A percentile compares a stretch with the other conserved stretches of the same genome.
Evolutionary conservation across 2,113 vertebrate genomes (phyloP).

Genomic region (Coreoperca whiteheadi): DNA sequence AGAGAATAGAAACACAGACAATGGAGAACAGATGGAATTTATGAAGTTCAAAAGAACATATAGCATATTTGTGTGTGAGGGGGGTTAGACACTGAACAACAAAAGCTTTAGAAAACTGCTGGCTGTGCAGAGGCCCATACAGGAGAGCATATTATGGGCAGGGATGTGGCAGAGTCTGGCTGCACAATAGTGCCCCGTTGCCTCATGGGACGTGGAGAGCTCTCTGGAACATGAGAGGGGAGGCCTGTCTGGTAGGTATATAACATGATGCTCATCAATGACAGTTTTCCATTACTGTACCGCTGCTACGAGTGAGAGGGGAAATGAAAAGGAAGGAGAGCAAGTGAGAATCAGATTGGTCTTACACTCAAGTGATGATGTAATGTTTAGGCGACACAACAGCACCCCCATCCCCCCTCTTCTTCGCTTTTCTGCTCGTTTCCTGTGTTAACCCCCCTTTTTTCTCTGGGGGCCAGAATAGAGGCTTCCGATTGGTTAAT

Average conservation of each 20-base stretch:
- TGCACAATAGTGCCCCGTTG: constrained; percentile 66
- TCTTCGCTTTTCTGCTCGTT: constrained; percentile 47
- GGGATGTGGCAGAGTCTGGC: constrained; percentile 54
- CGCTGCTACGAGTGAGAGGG: not conserved
- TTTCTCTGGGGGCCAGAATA: constrained; percentile 71
- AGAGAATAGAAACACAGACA: constrained; percentile 1
- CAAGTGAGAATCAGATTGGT: constrained; percentile 24
- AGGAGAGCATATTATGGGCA: constrained; percentile 59
- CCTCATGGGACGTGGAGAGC: constrained; percentile 62
- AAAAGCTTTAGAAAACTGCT: constrained; percentile 71
- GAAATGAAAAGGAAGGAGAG: constrained; percentile 14
- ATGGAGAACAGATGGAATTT: constrained; percentile 28
- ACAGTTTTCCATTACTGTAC: constrained; percentile 50
- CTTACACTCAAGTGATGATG: constrained; percentile 67
- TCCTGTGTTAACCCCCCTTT: constrained; percentile 63
- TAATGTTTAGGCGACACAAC: constrained; percentile 72
- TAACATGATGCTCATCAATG: constrained; percentile 43
- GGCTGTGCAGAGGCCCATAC: constrained; percentile 65
- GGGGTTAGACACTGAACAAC: constrained; percentile 50
- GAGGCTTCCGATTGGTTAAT: constrained; percentile 75
- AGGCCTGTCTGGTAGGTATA: constrained; percentile 37
- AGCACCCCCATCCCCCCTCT: constrained; percentile 60
- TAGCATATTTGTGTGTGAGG: constrained; percentile 55
- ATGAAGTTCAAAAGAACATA: constrained; percentile 63
- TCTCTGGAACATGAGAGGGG: constrained; percentile 66